Base-by-base conservation (phyloP, 2,797 vertebrate genomes). In the Eospalax fontanierii region DNA sequence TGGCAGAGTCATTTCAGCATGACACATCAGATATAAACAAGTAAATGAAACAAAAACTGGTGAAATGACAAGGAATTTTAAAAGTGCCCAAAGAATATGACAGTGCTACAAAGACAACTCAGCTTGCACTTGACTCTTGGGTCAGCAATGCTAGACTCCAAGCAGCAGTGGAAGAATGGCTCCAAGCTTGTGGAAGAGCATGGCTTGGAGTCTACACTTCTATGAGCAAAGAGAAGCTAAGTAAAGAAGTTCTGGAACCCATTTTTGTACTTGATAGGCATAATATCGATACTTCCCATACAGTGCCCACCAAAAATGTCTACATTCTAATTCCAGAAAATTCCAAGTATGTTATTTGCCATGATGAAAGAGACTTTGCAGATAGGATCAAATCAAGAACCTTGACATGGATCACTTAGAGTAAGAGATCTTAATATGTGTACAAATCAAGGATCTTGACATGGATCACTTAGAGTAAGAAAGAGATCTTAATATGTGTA, bases 381-480 rank as follows among this genome's bases (percentile, higher is more conserved):
- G 79, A 46, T 65, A 22, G 22, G 43, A 89, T 85, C 68, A 89
- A 80, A 90, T 79, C 66, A 87, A 94, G 14, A 33, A 57, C 50
- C 18, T 65, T 85, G 35, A 80, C 8, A 15, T 57, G 16, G 21
- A 38, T 84, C 43, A 33, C 89, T 92, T 61, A 74, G 89, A 61
- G 30, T 65, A 4, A 35, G 30, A 89, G 68, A 66, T 4, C 4
- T 66, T 78, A 43, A 68, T 24, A 9, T 11, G 6, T 24, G n/a
- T 54, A 9, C 68, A 89, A 80, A 90, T 79, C 66, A 87, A 94
- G 14, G 35, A 57, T 40, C 18, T 65, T 85, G 35, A 80, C 8
- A 15, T 57, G 16, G 21, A 38, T 84, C 43, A 33, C 89, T 92
- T 61, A 74, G 89, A 50, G 11, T 6, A 50, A 50, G 46, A 50